Percentiles rank a stretch among this genome's conserved stretches.
Conservation (phyloP, 2,888 invertebrate genomes). For the Hartigia nigra region DNA sequence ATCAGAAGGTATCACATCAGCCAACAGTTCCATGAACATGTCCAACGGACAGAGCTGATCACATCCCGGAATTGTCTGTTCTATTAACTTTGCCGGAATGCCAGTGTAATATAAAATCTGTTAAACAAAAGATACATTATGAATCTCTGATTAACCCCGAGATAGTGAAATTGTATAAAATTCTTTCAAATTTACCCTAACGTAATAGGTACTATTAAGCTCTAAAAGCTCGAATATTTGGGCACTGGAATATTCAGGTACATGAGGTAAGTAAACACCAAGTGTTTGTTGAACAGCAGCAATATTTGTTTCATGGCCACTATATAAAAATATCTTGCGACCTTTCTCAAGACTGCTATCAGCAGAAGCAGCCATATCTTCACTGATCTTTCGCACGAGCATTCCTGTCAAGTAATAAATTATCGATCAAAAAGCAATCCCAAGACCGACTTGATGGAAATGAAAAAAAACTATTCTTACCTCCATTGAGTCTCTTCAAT, state of each 20-base stretch:
- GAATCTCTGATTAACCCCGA: not conserved
- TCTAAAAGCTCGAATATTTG: constrained; percentile 70
- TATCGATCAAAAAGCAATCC: not conserved
- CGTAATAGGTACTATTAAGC: constrained; percentile 60
- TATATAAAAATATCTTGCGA: constrained; percentile 68
- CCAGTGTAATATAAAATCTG: constrained; percentile 68
- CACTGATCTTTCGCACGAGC: constrained; percentile 68
- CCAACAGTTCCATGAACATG: constrained; percentile 66
- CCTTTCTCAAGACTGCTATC: constrained; percentile 55
- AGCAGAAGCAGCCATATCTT: constrained; percentile 63
- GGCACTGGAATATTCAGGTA: constrained; percentile 71
- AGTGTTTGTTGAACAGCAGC: constrained; percentile 71
- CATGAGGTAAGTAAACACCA: constrained; percentile 69
- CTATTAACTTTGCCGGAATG: constrained; percentile 61
- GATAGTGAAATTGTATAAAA: not conserved
- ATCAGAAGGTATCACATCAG: constrained; percentile 66
- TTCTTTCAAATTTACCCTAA: constrained; percentile 67
- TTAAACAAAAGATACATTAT: constrained; percentile 31
- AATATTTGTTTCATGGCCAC: constrained; percentile 76
- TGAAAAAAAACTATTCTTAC: constrained; percentile 47
- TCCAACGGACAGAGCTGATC: constrained; percentile 68
- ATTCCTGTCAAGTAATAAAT: constrained; percentile 61
- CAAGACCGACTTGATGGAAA: not conserved
- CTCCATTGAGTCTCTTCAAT: constrained; percentile 69
- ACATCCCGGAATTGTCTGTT: constrained; percentile 67